These are phyloP conservation scores for Epiperipatus broadwayi DNA, from an alignment of 2,888 invertebrate species.

Conservation along the genomic window DNA sequence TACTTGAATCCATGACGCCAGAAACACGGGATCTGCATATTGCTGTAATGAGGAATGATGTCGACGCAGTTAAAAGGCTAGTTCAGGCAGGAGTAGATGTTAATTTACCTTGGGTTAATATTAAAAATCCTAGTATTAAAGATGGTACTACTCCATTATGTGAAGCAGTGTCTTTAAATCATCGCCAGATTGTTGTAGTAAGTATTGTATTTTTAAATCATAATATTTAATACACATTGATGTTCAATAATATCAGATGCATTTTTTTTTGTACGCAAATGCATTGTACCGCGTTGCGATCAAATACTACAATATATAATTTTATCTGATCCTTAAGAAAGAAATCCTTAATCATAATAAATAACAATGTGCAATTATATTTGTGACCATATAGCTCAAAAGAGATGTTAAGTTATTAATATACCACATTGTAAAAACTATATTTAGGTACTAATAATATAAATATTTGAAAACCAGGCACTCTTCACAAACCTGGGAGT, in stretches of 20 bases:
- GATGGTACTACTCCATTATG: conserved; percentile 31
- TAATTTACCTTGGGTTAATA: conserved; percentile 30
- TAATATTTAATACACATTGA: background rate
- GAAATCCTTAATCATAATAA: no score
- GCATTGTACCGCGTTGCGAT: no score
- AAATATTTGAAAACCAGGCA: no score
- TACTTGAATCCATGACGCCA: conserved; percentile 25
- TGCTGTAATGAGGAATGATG: conserved; percentile 30
- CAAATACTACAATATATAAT: no score
- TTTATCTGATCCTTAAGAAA: no score
- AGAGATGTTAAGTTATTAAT: no score
- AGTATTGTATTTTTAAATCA: conserved; percentile 12
- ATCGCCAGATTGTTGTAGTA: conserved; percentile 28
- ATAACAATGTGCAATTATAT: no score
- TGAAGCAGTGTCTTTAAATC: conserved; percentile 30
- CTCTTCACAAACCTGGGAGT: no score
- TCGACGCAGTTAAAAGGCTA: conserved; percentile 23
- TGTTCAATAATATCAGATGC: background rate
- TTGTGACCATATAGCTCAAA: no score
- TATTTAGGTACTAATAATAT: no score
- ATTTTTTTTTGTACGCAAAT: no score
- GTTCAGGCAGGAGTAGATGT: conserved; percentile 26
- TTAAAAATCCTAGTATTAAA: conserved; percentile 29
- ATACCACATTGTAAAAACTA: no score
- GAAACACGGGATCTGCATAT: conserved; percentile 28